These are phyloP conservation scores for Drosophila paulistorum DNA, from an alignment of 1,140 invertebrate species.

Conservation along the genomic window DNA sequence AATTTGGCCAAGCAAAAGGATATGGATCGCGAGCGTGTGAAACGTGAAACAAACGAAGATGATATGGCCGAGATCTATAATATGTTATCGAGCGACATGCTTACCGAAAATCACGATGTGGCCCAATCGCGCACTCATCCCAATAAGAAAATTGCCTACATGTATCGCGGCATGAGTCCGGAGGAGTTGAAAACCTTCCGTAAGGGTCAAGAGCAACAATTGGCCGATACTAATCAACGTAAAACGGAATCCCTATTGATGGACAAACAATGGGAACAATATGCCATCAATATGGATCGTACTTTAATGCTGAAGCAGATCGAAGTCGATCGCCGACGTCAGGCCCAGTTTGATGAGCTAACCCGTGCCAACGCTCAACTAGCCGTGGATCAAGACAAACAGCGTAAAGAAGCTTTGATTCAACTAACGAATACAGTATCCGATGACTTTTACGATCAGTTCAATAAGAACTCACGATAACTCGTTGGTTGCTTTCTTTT, in stretches of 20 bases:
- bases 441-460: constrained; percentile 89
- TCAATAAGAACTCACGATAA: constrained; percentile 90
- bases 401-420: constrained; percentile 86
- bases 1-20: constrained; percentile 75
- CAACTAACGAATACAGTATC: constrained; percentile 88
- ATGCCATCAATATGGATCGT: constrained; percentile 84
- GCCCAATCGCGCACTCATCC: constrained; percentile 90
- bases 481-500: not conserved
- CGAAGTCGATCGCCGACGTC: constrained; percentile 83
- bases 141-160: constrained; percentile 87
- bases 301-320: constrained; percentile 84
- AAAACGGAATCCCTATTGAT: constrained; percentile 84
- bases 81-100: constrained; percentile 92
- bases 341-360: constrained; percentile 68
- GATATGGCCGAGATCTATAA: constrained; percentile 94
- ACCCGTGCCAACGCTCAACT: constrained; percentile 84
- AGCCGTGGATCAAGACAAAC: constrained; percentile 87
- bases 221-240: constrained; percentile 83
- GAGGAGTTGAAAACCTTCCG: constrained; percentile 88
- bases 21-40: constrained; percentile 45
- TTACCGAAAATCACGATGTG: constrained; percentile 92
- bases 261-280: constrained; percentile 87
- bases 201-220: constrained; percentile 89
- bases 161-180: constrained; percentile 93
- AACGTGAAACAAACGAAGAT: constrained; percentile 87